Conservation (phyloP, 2,797 vertebrate genomes). For the Lates japonicus region DNA sequence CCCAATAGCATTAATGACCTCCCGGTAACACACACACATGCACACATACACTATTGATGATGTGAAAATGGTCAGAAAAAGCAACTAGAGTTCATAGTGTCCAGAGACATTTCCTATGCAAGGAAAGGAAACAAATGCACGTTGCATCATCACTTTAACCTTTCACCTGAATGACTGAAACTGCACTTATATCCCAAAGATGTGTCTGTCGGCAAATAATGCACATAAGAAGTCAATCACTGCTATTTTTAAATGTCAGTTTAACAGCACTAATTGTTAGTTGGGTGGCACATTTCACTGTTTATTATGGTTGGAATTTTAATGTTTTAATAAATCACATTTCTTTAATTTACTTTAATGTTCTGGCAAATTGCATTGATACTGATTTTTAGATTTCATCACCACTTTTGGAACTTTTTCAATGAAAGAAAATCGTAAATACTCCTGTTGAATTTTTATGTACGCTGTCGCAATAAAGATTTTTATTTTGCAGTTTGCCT, state of each 20-base stretch:
- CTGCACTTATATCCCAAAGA: constrained; percentile 57
- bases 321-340: constrained; percentile 52
- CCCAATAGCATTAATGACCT: constrained; percentile 38
- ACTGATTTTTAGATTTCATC: constrained; percentile 52
- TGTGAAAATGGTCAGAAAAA: constrained; percentile 44
- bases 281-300: constrained; percentile 47
- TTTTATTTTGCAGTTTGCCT: constrained; percentile 73
- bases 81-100: background rate
- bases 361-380: constrained; percentile 32
- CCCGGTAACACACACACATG: background rate
- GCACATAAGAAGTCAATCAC: constrained; percentile 49
- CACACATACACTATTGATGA: constrained; percentile 20
- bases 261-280: constrained; percentile 54
- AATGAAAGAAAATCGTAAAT: constrained; percentile 55
- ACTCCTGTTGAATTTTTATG: constrained; percentile 46
- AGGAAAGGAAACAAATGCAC: constrained; percentile 20
- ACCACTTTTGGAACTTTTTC: constrained; percentile 49
- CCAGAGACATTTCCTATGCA: constrained; percentile 30
- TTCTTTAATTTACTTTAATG: constrained; percentile 38
- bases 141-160: constrained; percentile 10
- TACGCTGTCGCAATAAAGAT: constrained; percentile 69
- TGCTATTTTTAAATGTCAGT: constrained; percentile 56
- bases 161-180: constrained; percentile 38
- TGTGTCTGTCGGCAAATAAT: constrained; percentile 27
- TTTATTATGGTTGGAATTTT: constrained; percentile 21